Evolutionary conservation across 2,113 vertebrate species (phyloP).

Genomic region (Odontesthes bonariensis): DNA sequence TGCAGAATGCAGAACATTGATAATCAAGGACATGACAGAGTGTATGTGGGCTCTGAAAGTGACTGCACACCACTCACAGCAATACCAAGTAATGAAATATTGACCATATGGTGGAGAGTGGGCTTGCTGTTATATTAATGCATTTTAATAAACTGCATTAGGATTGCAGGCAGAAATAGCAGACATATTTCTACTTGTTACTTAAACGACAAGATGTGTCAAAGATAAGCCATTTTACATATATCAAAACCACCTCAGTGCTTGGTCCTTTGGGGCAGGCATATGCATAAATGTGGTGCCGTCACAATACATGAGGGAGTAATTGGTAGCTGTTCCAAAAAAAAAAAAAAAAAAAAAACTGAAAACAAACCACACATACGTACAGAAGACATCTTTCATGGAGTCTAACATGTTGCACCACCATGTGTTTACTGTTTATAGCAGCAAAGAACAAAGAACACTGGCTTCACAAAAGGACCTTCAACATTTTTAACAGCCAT

Average conservation of each 20-base stretch:
- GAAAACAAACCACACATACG: too few species aligned
- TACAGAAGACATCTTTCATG: too few species aligned
- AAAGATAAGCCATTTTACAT: constrained; percentile 21
- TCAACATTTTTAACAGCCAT: too few species aligned
- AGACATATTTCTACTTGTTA: constrained; percentile 27
- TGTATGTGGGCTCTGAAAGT: constrained; percentile 35
- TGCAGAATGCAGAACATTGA: constrained; percentile 6
- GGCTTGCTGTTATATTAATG: constrained; percentile 39
- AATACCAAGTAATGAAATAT: constrained; percentile 45
- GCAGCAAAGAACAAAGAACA: too few species aligned
- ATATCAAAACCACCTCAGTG: constrained; percentile 8
- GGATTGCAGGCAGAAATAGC: constrained; percentile 1
- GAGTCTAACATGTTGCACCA: too few species aligned
- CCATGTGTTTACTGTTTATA: too few species aligned
- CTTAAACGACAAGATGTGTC: constrained; percentile 1
- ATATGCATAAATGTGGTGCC: neutral
- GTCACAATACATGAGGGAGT: constrained; percentile 11
- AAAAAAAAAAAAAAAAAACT: neutral
- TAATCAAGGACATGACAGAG: constrained; percentile 48
- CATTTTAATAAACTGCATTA: constrained; percentile 47
- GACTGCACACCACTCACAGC: constrained; percentile 43
- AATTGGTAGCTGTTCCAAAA: neutral
- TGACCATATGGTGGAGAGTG: constrained; percentile 57
- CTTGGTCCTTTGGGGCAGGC: neutral
- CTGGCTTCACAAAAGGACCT: too few species aligned